Evolutionary conservation across 2,797 vertebrate genomes (phyloP).

Genomic region (Apogon hyalosoma): DNA sequence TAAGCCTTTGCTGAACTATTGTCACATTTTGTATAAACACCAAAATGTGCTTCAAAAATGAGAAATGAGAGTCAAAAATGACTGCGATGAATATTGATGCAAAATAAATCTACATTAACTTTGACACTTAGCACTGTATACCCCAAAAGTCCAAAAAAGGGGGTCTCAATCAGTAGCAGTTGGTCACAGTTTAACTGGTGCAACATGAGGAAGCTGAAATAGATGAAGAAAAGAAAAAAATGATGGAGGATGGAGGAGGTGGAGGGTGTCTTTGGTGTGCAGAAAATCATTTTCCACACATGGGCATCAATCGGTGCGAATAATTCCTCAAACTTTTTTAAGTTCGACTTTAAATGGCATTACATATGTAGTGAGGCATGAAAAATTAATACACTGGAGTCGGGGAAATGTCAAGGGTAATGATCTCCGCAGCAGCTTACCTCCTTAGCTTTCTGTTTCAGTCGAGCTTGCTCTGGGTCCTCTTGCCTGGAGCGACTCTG

Average conservation of each 20-base stretch:
- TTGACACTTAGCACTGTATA: too few relatives aligned
- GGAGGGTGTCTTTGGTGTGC: conserved; percentile 43
- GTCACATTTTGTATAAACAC: conserved; percentile 30
- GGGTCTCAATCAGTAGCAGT: conserved; percentile 18
- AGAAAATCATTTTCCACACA: conserved; percentile 89
- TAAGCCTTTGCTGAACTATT: conserved; percentile 9
- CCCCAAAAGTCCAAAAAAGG: background rate
- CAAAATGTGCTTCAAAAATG: conserved; percentile 3
- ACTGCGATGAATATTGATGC: background rate
- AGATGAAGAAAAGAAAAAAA: conserved; percentile 6
- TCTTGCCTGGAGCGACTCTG: conserved; percentile 95
- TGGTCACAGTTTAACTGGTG: conserved; percentile 37
- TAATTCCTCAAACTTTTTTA: conserved; percentile 94
- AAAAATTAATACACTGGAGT: conserved; percentile 95
- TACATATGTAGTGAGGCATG: conserved; percentile 95
- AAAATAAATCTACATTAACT: background rate
- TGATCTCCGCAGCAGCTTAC: conserved; percentile 91
- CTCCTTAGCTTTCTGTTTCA: conserved; percentile 96
- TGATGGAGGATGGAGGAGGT: conserved; percentile 17
- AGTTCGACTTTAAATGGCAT: conserved; percentile 96
- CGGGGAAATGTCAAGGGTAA: conserved; percentile 96
- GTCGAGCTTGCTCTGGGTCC: conserved; percentile 93
- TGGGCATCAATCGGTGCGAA: conserved; percentile 91
- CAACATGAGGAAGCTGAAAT: conserved; percentile 34
- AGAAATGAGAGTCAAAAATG: conserved; percentile 6